Conservation (phyloP, 2,888 invertebrate genomes). For the Caradrina kadenii region DNA sequence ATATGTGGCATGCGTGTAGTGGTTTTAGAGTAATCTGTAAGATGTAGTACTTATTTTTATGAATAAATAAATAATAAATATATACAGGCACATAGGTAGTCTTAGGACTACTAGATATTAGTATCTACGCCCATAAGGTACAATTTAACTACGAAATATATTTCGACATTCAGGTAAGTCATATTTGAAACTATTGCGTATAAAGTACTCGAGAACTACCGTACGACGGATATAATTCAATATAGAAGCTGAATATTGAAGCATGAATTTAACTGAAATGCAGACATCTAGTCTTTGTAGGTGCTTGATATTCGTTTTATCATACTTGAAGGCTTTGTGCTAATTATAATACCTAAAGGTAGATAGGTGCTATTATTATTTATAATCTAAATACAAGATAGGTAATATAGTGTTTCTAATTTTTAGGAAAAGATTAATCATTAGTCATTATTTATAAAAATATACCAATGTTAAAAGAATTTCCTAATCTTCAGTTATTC, state of each 20-base stretch:
- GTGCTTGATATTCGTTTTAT: slow-evolving; percentile 33
- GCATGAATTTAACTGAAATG: slow-evolving; percentile 45
- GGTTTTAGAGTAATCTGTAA: no score
- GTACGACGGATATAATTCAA: slow-evolving; percentile 26
- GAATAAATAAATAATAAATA: no score
- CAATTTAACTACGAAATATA: neutral
- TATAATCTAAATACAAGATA: no score
- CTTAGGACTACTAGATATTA: no score
- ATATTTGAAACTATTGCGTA: slow-evolving; percentile 42
- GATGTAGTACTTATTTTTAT: no score
- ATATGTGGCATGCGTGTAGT: no score
- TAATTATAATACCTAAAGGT: neutral
- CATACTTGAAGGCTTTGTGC: slow-evolving; percentile 3
- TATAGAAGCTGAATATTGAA: slow-evolving; percentile 39
- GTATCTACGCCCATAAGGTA: neutral
- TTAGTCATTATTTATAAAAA: no score
- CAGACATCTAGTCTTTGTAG: slow-evolving; percentile 30
- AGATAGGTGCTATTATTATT: neutral
- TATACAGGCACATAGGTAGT: no score
- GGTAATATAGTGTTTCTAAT: no score
- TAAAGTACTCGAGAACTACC: slow-evolving; percentile 23
- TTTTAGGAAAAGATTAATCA: no score
- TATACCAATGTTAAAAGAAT: no score
- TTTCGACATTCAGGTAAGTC: slow-evolving; percentile 15
- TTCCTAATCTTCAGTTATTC: no score